A percentile compares a stretch with the other conserved stretches of the same genome.
Conservation (phyloP, 2,797 vertebrate genomes). For the Aplochiton taeniatus region DNA sequence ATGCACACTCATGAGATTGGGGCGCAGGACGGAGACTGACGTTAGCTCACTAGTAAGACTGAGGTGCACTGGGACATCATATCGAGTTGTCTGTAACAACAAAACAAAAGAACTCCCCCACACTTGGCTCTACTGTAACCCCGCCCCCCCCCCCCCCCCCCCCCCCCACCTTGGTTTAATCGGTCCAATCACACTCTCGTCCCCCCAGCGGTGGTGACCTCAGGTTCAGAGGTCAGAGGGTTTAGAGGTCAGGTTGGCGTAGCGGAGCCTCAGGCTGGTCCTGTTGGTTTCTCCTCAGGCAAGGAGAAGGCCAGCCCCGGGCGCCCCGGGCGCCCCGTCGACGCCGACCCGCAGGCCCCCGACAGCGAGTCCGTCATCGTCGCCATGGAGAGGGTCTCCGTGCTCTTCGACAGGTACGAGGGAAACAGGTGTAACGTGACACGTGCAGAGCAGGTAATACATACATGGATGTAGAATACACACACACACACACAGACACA, state of each 20-base stretch:
- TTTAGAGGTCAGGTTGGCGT: constrained; percentile 77
- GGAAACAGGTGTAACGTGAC: background rate
- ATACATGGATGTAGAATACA: background rate
- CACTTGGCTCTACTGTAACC: background rate
- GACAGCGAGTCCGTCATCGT: constrained; percentile 98
- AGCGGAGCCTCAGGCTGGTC: constrained; percentile 67
- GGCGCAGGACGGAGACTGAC: too few species aligned
- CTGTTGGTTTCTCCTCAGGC: constrained; percentile 81
- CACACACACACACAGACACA: background rate
- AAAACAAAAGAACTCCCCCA: constrained; percentile 37
- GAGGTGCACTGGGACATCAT: constrained; percentile 23
- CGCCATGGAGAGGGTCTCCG: constrained; percentile 97
- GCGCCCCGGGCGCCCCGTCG: constrained; percentile 75
- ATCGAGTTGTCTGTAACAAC: constrained; percentile 32
- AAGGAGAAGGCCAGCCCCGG: constrained; percentile 95
- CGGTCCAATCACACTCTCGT: constrained; percentile 47
- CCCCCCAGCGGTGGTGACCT: constrained; percentile 74
- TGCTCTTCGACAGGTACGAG: constrained; percentile 94
- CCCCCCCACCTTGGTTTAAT: background rate
- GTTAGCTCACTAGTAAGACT: constrained; percentile 7
- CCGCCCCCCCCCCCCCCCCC: constrained; percentile 33
- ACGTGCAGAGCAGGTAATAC: background rate
- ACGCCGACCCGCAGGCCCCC: constrained; percentile 82
- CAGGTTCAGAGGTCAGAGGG: constrained; percentile 71
- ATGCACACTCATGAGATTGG: background rate